Percentiles rank a stretch among this genome's conserved stretches.
Conservation (phyloP, 2,888 invertebrate genomes). For the Prenolepis imparis region DNA sequence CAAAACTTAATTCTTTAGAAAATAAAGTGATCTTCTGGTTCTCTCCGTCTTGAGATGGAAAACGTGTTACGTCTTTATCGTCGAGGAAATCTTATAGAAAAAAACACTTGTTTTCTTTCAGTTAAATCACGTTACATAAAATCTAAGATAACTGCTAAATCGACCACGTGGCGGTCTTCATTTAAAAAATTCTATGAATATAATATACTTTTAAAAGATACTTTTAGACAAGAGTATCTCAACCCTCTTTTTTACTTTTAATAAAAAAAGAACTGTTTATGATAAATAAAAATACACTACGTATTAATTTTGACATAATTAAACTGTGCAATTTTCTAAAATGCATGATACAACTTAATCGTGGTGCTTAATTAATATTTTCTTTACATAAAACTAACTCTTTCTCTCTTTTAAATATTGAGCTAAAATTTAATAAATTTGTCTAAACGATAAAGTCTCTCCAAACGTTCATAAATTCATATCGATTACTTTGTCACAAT, state of each 20-base stretch:
- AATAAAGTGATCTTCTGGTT: conserved; percentile 20
- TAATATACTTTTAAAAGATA: conserved; percentile 1
- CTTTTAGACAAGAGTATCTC: neutral
- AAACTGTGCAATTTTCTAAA: neutral
- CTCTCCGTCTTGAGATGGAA: conserved; percentile 9
- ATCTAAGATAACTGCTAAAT: neutral
- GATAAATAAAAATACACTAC: neutral
- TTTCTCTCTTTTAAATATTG: too few relatives aligned
- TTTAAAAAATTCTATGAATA: neutral
- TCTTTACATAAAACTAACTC: neutral
- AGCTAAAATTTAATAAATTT: neutral
- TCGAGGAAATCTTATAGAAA: neutral
- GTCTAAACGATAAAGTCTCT: neutral
- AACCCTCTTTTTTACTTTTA: neutral
- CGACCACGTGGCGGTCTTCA: neutral
- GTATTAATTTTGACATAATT: neutral
- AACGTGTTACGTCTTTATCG: conserved; percentile 34
- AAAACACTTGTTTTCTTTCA: neutral
- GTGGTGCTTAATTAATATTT: neutral
- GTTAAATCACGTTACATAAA: neutral
- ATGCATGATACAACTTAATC: neutral
- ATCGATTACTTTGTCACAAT: conserved; percentile 3
- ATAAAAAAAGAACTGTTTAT: neutral
- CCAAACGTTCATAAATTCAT: neutral
- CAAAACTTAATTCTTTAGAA: conserved; percentile 25